phyloP scores from a whole-genome alignment of 2,888 invertebrate species.

The Zygothrica quintamaculata region DNA sequence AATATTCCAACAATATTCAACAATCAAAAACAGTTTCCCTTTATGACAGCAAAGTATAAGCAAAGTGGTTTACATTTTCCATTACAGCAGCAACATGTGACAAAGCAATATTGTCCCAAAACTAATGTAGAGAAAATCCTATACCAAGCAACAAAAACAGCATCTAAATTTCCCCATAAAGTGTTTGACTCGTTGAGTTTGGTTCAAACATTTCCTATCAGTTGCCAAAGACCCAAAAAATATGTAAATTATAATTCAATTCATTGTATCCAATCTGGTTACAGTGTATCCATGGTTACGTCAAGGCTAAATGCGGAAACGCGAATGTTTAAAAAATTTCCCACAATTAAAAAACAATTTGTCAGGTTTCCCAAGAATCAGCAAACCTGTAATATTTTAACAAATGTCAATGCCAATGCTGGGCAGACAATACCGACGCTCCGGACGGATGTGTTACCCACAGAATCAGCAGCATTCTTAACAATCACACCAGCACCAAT shows the following conservation, averaged over 20 bases:
- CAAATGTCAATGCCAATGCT: constrained; percentile 23
- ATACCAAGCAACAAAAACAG: background rate
- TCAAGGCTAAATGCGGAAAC: constrained; percentile 20
- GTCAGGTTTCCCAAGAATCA: constrained; percentile 56
- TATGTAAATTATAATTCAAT: constrained; percentile 31
- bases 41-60: constrained; percentile 1
- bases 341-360: constrained; percentile 75
- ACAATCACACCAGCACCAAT: constrained; percentile 30
- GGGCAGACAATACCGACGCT: constrained; percentile 14
- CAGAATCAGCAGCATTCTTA: constrained; percentile 32
- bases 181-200: constrained; percentile 38
- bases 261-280: background rate
- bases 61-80: constrained; percentile 22
- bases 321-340: constrained; percentile 48
- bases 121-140: background rate
- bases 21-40: constrained; percentile 42
- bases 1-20: background rate
- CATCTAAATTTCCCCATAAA: constrained; percentile 28
- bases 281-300: constrained; percentile 9
- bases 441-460: constrained; percentile 45
- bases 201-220: constrained; percentile 47
- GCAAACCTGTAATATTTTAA: constrained; percentile 35
- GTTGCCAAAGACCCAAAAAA: constrained; percentile 45
- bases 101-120: background rate
- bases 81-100: constrained; percentile 21